A percentile compares a stretch with the other conserved stretches of the same genome.
These are phyloP conservation scores for Manacus vitellinus DNA, from an alignment of 2,113 vertebrate genomes.

Conservation along the genomic window DNA sequence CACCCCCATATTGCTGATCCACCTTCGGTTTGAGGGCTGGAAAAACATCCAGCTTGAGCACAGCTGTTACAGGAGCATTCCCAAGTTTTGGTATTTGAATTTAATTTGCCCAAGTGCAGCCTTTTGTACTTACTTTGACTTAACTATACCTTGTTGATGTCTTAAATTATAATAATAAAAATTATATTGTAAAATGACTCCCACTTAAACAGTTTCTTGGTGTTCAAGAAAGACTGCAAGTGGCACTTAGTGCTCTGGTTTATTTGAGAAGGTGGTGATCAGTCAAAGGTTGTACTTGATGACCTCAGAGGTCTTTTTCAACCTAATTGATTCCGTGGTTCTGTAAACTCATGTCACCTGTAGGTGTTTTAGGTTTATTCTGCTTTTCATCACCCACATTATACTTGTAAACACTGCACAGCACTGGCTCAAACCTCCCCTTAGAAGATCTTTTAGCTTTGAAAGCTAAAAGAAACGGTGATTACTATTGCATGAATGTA, in stretches of 20 bases:
- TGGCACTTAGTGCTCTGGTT: neutral
- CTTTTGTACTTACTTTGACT: neutral
- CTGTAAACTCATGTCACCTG: neutral
- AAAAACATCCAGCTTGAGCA: neutral
- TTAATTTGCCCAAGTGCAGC: neutral
- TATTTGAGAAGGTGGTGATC: neutral
- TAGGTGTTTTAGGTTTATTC: neutral
- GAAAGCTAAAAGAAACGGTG: neutral
- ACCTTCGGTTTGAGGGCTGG: neutral
- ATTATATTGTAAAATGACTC: neutral
- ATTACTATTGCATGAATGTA: neutral
- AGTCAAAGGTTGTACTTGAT: neutral
- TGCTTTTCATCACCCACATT: neutral
- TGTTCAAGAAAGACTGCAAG: neutral
- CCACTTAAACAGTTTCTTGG: neutral
- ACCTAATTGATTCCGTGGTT: neutral
- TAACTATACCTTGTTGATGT: neutral
- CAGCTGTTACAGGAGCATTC: neutral
- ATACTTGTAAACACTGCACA: neutral
- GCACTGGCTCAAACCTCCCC: neutral
- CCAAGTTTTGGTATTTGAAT: neutral
- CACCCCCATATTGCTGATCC: neutral
- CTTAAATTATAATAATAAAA: neutral
- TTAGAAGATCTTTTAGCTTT: neutral
- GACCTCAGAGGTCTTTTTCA: neutral